Percentiles rank a stretch among this genome's conserved stretches.
Conservation (phyloP, 2,797 vertebrate genomes). For the Anguilla obscura region DNA sequence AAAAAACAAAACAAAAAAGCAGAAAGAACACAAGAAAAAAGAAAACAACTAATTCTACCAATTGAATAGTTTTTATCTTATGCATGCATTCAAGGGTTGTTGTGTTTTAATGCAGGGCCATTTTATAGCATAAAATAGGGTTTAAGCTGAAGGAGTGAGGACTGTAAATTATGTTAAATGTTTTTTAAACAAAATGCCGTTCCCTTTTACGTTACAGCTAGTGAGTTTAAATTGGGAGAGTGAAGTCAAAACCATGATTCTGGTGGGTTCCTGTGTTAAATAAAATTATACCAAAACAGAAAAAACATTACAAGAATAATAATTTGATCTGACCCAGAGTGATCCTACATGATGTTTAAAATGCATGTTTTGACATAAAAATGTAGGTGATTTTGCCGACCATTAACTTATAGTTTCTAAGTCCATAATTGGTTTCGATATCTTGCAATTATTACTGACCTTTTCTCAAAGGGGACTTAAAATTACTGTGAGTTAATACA, state of each 20-base stretch:
- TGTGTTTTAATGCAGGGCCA: neutral
- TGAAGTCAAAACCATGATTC: constrained; percentile 11
- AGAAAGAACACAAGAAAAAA: no score
- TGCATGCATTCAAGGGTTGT: no score
- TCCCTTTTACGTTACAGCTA: neutral
- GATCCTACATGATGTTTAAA: constrained; percentile 70
- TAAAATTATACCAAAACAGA: constrained; percentile 48
- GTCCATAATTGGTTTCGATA: constrained; percentile 71
- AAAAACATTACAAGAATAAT: constrained; percentile 59
- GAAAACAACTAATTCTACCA: no score
- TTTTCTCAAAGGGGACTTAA: constrained; percentile 63
- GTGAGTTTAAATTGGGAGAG: neutral
- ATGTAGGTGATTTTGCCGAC: constrained; percentile 67
- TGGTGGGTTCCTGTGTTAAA: constrained; percentile 40
- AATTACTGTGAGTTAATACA: constrained; percentile 64
- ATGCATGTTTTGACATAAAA: constrained; percentile 60
- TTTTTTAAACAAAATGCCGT: neutral
- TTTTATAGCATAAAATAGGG: neutral
- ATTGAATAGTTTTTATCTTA: no score
- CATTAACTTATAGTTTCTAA: constrained; percentile 66
- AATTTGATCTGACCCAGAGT: constrained; percentile 62
- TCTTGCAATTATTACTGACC: constrained; percentile 72
- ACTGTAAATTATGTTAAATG: neutral
- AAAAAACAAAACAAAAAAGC: no score
- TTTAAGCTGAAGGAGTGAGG: neutral